A percentile compares a stretch with the other conserved stretches of the same genome.
These are phyloP conservation scores for Aurelia aurita complex sp. Pacific DNA, from an alignment of 30 jellyfish, hydroid and myxozoan species.

Conservation along the genomic window DNA sequence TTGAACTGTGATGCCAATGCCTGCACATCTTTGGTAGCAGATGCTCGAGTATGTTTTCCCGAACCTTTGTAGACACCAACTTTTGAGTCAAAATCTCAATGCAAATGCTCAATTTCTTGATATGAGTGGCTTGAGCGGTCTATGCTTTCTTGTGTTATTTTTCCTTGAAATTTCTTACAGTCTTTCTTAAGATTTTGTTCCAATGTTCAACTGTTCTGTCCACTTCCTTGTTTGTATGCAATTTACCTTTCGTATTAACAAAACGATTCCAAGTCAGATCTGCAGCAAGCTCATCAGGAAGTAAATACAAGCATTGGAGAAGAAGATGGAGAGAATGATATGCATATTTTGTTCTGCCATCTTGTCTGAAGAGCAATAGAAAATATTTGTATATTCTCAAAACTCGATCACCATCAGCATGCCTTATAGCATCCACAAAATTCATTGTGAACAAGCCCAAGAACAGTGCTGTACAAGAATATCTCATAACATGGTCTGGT, in stretches of 20 bases:
- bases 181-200: too few relatives aligned
- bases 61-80: not conserved
- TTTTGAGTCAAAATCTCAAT: not conserved
- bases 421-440: constrained; percentile 1
- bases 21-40: not conserved
- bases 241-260: not conserved
- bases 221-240: too few relatives aligned
- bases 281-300: not conserved
- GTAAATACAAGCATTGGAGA: not conserved
- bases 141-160: too few relatives aligned
- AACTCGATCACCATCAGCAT: constrained; percentile 22
- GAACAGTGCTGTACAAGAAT: constrained; percentile 8
- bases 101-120: constrained; percentile 17
- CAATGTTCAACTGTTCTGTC: too few relatives aligned
- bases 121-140: not conserved
- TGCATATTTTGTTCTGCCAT: not conserved
- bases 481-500: constrained; percentile 5
- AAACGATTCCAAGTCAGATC: too few relatives aligned
- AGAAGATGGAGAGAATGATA: not conserved
- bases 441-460: not conserved
- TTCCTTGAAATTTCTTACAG: too few relatives aligned
- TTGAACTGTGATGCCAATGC: constrained; percentile 6
- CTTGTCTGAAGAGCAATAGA: constrained; percentile 1
- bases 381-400: not conserved
- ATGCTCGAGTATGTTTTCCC: constrained; percentile 13